phyloP scores from a whole-genome alignment of 2,113 vertebrate genomes.

The Narcine bancroftii region DNA sequence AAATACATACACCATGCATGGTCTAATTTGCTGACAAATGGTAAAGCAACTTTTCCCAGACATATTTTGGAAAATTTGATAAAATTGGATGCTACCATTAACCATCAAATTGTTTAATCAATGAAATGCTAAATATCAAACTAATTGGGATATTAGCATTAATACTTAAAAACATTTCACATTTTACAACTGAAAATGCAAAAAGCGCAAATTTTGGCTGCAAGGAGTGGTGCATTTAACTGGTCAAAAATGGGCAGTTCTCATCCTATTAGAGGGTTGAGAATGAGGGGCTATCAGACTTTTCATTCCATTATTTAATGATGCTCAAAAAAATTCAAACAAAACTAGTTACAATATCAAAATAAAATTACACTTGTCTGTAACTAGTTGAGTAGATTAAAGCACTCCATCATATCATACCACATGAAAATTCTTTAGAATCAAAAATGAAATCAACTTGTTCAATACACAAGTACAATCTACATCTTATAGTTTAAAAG shows the following conservation, averaged over 20 bases:
- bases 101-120: background rate
- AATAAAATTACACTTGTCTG: background rate
- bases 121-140: background rate
- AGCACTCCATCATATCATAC: background rate
- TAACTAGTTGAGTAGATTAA: background rate
- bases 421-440: background rate
- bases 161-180: background rate
- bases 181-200: no score
- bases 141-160: background rate
- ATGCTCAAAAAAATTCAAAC: no score
- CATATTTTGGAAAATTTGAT: background rate
- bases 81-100: background rate
- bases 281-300: no score
- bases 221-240: background rate
- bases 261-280: no score
- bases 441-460: background rate
- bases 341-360: no score
- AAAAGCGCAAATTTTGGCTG: background rate
- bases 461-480: no score
- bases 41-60: background rate
- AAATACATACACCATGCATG: background rate
- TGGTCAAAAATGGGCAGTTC: no score
- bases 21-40: background rate
- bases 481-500: no score
- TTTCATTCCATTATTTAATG: no score